Base-by-base conservation (phyloP, 2,113 vertebrate species). In the Mungos mungo region DNA sequence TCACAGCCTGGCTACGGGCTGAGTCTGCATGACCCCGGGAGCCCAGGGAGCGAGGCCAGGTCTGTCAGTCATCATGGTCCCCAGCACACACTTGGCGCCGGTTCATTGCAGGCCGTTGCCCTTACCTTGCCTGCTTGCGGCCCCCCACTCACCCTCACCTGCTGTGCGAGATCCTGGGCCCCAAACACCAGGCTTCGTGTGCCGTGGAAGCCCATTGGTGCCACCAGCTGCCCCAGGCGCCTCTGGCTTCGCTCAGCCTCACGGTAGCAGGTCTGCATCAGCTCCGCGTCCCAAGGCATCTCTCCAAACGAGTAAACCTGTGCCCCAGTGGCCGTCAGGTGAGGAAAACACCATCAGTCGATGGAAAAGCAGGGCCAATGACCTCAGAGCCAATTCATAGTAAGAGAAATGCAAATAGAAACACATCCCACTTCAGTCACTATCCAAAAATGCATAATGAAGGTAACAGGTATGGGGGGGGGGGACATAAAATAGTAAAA, bases 111-210 rank as follows among this genome's bases (percentile, higher is more conserved):
- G 33, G 7, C 33, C 21, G 38, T 16, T 45, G 57, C 7, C 31
- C 45, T 25, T 5, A 23, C 79, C 90, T 72, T 31, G 1, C 52
- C n/a, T 35, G 63, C 25, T 31, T 15, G 33, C 33, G 35, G 35
- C 33, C 38, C 38, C 29, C 82, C 14, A 15, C 27, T 7, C 27
- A 4, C 27, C 31, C 93, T 96, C 80, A 98, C 98, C 94, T 98
- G 98, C 71, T 98, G 98, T 12, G 97, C 85, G 0, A 98, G 93
- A 76, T 98, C 98, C 93, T 98, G 98, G 8, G 91, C 96, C 9
- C 91, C 81, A 21, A 98, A 98, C 38, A 98, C 93, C 23, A 98
- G 86, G 68, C 93, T 95, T 5, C 9, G 93, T 0, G 45, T 77
- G 5, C 98, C 96, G 0, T 45, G 41, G 74, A 98, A 98, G 57